These are phyloP conservation scores for Indicator indicator DNA, from an alignment of 2,113 vertebrate species.

Conservation along the genomic window DNA sequence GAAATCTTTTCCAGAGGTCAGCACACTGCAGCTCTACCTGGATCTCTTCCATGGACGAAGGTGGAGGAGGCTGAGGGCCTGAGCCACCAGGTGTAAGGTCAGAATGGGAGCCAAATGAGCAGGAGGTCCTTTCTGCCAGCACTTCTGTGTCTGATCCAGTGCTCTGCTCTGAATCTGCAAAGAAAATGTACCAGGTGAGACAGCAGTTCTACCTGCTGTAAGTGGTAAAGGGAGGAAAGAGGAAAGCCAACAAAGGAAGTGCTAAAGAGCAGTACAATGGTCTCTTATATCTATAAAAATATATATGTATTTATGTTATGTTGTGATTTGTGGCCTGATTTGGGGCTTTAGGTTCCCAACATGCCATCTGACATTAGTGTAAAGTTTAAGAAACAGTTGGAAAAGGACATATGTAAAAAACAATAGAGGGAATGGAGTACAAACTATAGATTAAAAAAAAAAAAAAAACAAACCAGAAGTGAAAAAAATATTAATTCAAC, in stretches of 20 bases:
- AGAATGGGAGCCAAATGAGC: conserved; percentile 89
- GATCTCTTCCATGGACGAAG: conserved; percentile 96
- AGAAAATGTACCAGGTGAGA: conserved; percentile 33
- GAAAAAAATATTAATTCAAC: background rate
- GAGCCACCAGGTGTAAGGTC: conserved; percentile 82
- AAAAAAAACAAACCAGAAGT: background rate
- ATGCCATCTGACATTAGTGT: conserved; percentile 53
- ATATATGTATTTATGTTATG: background rate
- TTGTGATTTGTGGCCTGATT: conserved; percentile 58
- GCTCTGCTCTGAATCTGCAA: conserved; percentile 94
- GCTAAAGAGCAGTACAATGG: background rate
- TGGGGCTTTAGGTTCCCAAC: conserved; percentile 46
- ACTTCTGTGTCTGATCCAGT: conserved; percentile 93
- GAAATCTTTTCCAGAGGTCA: conserved; percentile 98
- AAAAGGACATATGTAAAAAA: conserved; percentile 10
- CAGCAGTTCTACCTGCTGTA: background rate
- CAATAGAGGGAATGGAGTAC: background rate
- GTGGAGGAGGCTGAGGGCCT: conserved; percentile 74
- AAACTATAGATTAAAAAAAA: background rate
- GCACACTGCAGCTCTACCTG: conserved; percentile 98
- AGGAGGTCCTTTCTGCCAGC: conserved; percentile 90
- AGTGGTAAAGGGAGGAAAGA: background rate
- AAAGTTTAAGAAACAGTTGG: conserved; percentile 60
- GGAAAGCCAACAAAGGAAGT: background rate
- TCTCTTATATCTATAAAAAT: background rate